A percentile compares a stretch with the other conserved stretches of the same genome.
These are phyloP conservation scores for Mamestra configurata DNA, from an alignment of 1,140 invertebrate species.

Conservation along the genomic window DNA sequence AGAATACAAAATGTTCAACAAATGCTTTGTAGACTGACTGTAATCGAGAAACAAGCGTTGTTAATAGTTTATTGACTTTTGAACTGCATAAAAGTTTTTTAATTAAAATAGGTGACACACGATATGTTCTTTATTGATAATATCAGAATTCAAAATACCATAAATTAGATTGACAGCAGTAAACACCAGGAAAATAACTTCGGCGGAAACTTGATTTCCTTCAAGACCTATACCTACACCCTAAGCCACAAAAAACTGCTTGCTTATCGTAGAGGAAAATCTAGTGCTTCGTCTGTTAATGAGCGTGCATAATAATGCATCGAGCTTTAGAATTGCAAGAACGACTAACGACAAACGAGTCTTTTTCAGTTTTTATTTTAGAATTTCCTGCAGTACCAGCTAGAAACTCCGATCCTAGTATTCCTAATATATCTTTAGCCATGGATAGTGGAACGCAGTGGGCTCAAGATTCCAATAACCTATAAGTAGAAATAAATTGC, in stretches of 20 bases:
- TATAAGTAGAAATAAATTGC: conserved; percentile 29
- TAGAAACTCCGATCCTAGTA: not conserved
- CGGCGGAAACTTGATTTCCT: conserved; percentile 3
- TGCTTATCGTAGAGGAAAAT: conserved; percentile 9
- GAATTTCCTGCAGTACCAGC: not conserved
- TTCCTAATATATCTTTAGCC: not conserved
- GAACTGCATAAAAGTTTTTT: not conserved
- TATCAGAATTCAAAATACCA: not conserved
- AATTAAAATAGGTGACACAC: not conserved
- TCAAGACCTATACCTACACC: not conserved
- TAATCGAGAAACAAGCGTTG: not conserved
- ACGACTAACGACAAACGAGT: not conserved
- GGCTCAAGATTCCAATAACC: conserved; percentile 26
- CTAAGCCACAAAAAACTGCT: not conserved
- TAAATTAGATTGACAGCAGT: not conserved
- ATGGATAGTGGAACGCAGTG: not conserved
- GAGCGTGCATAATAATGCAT: not conserved
- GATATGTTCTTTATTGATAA: not conserved
- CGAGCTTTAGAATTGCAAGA: not conserved
- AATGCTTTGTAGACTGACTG: not conserved
- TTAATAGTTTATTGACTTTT: not conserved
- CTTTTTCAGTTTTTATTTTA: not conserved
- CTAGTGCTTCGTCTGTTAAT: not conserved
- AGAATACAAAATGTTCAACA: not conserved
- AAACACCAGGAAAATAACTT: not conserved